Evolutionary conservation across 2,113 vertebrate genomes (phyloP).

Genomic region (Microtus richardsoni): DNA sequence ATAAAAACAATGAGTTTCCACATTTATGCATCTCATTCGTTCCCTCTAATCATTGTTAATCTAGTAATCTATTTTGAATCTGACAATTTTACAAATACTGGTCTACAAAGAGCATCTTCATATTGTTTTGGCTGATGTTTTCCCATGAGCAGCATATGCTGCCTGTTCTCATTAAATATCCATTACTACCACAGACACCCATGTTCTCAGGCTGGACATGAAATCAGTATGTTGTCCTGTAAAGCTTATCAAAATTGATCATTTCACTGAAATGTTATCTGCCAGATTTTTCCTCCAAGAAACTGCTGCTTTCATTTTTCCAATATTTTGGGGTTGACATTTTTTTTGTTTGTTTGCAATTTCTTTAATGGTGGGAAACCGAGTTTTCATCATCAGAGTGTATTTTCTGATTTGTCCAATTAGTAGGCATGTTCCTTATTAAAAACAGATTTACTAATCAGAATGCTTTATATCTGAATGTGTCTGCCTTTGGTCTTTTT

Average conservation of each 20-base stretch:
- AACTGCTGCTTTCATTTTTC: background rate
- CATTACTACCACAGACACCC: too few relatives aligned
- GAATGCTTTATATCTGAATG: background rate
- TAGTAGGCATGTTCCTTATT: background rate
- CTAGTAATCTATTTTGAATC: background rate
- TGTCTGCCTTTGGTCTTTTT: background rate
- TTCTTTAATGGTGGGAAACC: background rate
- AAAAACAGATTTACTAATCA: background rate
- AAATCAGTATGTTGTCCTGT: too few relatives aligned
- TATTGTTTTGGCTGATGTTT: background rate
- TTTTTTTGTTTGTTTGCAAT: background rate
- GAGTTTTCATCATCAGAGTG: background rate
- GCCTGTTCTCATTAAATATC: background rate
- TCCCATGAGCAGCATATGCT: background rate
- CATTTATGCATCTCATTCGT: background rate
- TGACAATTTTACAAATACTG: background rate
- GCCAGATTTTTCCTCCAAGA: background rate
- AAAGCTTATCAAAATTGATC: background rate
- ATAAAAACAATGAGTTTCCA: background rate
- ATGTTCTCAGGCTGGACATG: too few relatives aligned
- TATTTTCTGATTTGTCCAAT: background rate
- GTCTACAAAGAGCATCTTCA: background rate
- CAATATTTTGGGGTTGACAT: background rate
- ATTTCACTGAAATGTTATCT: background rate
- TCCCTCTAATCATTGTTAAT: background rate